Conservation (phyloP, 2,888 invertebrate species). For the Nemotelus pantherinus region DNA sequence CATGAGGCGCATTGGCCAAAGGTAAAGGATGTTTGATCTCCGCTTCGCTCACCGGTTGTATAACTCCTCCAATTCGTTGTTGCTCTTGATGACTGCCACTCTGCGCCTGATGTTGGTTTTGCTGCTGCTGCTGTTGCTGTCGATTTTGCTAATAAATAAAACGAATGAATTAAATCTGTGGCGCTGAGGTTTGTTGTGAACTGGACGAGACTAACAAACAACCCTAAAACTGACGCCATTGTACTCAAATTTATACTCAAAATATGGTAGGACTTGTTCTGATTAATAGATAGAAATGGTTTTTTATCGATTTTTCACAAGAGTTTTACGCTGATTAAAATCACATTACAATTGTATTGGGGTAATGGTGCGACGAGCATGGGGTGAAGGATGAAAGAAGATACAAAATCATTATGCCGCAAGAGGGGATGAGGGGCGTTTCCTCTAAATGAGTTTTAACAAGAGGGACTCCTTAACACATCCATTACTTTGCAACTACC, state of each 20-base stretch:
- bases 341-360: conserved; percentile 54
- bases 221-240: neutral
- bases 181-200: neutral
- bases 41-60: conserved; percentile 54
- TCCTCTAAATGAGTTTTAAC: neutral
- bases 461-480: too few species aligned
- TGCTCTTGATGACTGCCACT: conserved; percentile 59
- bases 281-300: conserved; percentile 10
- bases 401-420: conserved; percentile 28
- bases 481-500: neutral
- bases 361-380: conserved; percentile 48
- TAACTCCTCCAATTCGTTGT: conserved; percentile 53
- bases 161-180: neutral
- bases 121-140: conserved; percentile 55
- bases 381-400: conserved; percentile 9
- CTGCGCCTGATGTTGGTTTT: conserved; percentile 48
- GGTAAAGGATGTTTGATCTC: conserved; percentile 50
- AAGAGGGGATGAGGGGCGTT: conserved; percentile 53
- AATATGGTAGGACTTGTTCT: too few species aligned
- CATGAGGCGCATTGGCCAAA: conserved; percentile 68
- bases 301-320: conserved; percentile 44
- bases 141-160: conserved; percentile 27
- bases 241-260: too few species aligned
- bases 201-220: neutral
- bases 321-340: conserved; percentile 53